phyloP scores from a whole-genome alignment of 2,888 invertebrate species.

The Danaus chrysippus region DNA sequence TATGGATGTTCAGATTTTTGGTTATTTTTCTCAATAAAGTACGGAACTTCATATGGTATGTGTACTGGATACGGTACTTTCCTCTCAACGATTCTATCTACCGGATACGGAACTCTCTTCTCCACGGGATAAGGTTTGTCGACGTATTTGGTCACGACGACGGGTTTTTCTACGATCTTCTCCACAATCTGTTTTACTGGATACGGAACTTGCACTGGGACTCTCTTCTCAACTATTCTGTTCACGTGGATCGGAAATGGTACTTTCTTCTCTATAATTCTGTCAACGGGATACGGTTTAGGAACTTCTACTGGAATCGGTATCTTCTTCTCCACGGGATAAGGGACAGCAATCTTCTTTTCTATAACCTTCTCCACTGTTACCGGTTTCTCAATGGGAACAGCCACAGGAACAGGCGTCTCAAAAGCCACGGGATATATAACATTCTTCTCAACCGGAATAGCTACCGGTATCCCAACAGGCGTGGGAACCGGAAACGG shows the following conservation, averaged over 20 bases:
- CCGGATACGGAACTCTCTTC: constrained; percentile 64
- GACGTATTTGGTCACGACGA: constrained; percentile 66
- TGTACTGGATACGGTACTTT: constrained; percentile 78
- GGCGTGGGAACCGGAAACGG: constrained; percentile 66
- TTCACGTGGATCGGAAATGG: constrained; percentile 67
- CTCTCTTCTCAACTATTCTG: constrained; percentile 71
- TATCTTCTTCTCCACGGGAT: constrained; percentile 71
- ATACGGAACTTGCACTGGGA: constrained; percentile 63
- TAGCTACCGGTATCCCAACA: constrained; percentile 59
- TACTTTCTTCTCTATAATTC: constrained; percentile 71
- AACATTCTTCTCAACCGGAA: constrained; percentile 61
- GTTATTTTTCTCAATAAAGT: constrained; percentile 60
- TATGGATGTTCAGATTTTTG: constrained; percentile 62
- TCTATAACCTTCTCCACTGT: constrained; percentile 61
- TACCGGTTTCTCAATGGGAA: constrained; percentile 66
- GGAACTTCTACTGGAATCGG: constrained; percentile 73
- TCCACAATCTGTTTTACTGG: constrained; percentile 72
- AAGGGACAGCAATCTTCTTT: constrained; percentile 57
- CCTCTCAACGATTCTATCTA: constrained; percentile 74
- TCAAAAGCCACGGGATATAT: constrained; percentile 62
- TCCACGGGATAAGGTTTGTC: constrained; percentile 73
- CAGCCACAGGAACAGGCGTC: constrained; percentile 61
- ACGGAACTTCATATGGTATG: constrained; percentile 74
- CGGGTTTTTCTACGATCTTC: constrained; percentile 80
- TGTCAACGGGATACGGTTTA: constrained; percentile 73